These are phyloP conservation scores for Podargus strigoides DNA, from an alignment of 2,797 vertebrate genomes.

Conservation along the genomic window DNA sequence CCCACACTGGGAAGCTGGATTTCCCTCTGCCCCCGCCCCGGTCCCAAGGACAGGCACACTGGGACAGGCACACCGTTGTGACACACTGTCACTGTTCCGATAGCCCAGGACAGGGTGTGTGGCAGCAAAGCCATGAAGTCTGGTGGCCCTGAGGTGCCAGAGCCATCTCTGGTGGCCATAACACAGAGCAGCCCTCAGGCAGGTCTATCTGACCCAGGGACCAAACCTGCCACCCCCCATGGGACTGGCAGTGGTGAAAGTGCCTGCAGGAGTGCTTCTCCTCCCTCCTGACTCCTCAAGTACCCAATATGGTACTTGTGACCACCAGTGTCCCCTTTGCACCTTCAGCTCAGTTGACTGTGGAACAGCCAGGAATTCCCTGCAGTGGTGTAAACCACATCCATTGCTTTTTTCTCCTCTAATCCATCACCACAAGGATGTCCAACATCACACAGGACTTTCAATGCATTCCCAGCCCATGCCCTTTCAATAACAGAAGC, in stretches of 20 bases:
- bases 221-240: background rate
- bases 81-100: accelerated
- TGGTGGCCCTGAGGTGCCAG: background rate
- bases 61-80: too few relatives aligned
- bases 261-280: background rate
- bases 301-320: accelerated
- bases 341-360: background rate
- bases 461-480: background rate
- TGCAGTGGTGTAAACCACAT: background rate
- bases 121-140: background rate
- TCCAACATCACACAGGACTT: background rate
- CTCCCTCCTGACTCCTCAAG: accelerated
- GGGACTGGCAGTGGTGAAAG: background rate
- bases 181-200: background rate
- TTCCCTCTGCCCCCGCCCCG: background rate
- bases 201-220: background rate
- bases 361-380: background rate
- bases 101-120: background rate
- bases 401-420: background rate
- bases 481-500: background rate
- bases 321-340: background rate
- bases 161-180: background rate
- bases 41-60: background rate
- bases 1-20: accelerated
- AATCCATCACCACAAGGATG: background rate